phyloP scores from a whole-genome alignment of 2,888 invertebrate species.

The Linnaemya vulpina region DNA sequence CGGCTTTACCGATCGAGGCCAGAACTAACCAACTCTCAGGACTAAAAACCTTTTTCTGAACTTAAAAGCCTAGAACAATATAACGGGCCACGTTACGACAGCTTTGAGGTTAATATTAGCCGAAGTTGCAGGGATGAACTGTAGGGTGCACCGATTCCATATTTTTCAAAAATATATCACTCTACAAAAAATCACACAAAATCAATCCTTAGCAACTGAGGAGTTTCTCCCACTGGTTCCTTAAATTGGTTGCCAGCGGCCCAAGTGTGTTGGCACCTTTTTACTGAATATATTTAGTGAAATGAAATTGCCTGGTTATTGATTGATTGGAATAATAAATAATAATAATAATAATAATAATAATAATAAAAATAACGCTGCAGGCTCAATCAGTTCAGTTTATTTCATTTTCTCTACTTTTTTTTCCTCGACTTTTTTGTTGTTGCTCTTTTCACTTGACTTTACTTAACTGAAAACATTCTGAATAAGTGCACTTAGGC shows the following conservation, averaged over 20 bases:
- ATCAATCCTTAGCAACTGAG: background rate
- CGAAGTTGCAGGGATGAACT: no score
- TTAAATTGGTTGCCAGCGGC: background rate
- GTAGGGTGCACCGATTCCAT: no score
- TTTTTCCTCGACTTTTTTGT: background rate
- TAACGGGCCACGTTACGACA: no score
- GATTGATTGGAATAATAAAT: conserved; percentile 35
- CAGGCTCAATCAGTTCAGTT: conserved; percentile 22
- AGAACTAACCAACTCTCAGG: no score
- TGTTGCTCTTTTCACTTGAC: conserved; percentile 51
- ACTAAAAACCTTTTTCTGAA: no score
- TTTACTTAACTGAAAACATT: conserved; percentile 47
- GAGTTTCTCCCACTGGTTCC: background rate
- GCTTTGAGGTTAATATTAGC: no score
- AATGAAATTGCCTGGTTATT: conserved; percentile 11
- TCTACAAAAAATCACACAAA: no score
- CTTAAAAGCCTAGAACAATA: no score
- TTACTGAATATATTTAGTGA: background rate
- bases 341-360: background rate
- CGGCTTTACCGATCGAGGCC: no score
- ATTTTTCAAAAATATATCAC: no score
- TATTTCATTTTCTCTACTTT: conserved; percentile 7
- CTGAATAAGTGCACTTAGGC: conserved; percentile 55
- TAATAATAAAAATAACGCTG: background rate
- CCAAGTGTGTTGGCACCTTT: conserved; percentile 10